Evolutionary conservation across 2,888 invertebrate species (phyloP).

Genomic region (Blastobasis adustella): DNA sequence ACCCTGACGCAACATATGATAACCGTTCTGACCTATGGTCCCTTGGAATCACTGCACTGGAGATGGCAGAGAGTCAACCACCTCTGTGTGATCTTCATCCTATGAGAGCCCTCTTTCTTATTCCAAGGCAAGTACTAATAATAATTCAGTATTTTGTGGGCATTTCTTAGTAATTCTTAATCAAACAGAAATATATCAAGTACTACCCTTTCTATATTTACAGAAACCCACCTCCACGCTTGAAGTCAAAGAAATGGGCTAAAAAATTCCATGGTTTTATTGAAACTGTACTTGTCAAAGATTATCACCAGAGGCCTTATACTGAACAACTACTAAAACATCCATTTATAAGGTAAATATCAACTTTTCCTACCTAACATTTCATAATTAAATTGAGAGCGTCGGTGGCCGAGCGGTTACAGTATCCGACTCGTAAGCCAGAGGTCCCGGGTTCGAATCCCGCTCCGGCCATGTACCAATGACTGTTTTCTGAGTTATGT

Average conservation of each 20-base stretch:
- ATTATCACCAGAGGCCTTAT: conserved; percentile 98
- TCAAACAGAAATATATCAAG: no score
- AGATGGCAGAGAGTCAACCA: conserved; percentile 99
- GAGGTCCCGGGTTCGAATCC: no score
- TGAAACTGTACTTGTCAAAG: conserved; percentile 98
- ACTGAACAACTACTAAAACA: conserved; percentile 98
- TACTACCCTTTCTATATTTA: conserved; percentile 9
- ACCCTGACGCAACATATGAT: conserved; percentile 99
- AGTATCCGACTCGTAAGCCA: no score
- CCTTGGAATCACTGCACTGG: conserved; percentile 96
- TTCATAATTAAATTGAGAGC: no score
- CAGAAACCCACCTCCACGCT: conserved; percentile 96
- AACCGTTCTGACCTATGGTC: conserved; percentile 96
- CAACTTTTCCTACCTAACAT: background rate
- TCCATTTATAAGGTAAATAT: conserved; percentile 86
- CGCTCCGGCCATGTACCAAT: no score
- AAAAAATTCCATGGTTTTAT: conserved; percentile 99
- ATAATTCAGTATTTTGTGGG: no score
- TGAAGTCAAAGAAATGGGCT: conserved; percentile 98
- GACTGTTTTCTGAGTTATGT: no score
- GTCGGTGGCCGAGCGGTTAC: no score
- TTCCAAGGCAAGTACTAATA: conserved; percentile 77
- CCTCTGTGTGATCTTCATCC: conserved; percentile 99
- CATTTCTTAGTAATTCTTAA: no score
- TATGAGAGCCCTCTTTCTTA: conserved; percentile 98